Evolutionary conservation across 2,113 vertebrate genomes (phyloP), one percentile per base, ranked within the genome.

Genomic region (Pluvianellus socialis): DNA sequence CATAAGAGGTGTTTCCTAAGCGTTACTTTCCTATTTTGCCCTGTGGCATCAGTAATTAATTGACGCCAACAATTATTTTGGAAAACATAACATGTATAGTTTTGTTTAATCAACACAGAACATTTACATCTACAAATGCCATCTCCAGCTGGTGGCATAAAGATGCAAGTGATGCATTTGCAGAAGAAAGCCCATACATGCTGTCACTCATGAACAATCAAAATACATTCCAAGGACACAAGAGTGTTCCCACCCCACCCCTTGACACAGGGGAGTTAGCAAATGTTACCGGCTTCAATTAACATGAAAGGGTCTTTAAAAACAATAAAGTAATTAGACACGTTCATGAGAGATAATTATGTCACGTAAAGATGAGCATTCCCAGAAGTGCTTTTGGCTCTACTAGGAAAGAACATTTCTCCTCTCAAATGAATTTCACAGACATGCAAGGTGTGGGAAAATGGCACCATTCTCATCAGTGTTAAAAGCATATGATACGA

Each of bases 401-500:
- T 83, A 68, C 90, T 94, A 88, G 95, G 88, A 96, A 94, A 67
- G 87, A 86, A 75, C 50, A 66, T 89, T 95, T 93, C 86, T 94
- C 74, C 80, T 86, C 82, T 92, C 27, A 65, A 80, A 94, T 50
- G 47, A 91, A 88, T 91, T 82, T 81, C 45, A 87, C 30, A 81
- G 84, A 86, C 79, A 63, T 30, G 65, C 19, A 86, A 94, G 68
- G 58, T 82, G 15, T 18, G 66, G 58, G 82, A 56, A 92, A 96
- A 95, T 28, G 65, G 79, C 49, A 82, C 86, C 30, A 42, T 97
- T 97, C 96, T 98, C 97, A 97, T 98, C 97, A 97, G 96, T 87
- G 95, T 93, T 98, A 98, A 98, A 98, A 98, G 98, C 98, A 70
- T 92, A 81, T 71, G 96, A 96, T 96, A 79, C 7, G 84, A 98